A percentile compares a stretch with the other conserved stretches of the same genome.
Conservation (phyloP, 2,888 invertebrate genomes). For the Stenchaetothrips biformis region DNA sequence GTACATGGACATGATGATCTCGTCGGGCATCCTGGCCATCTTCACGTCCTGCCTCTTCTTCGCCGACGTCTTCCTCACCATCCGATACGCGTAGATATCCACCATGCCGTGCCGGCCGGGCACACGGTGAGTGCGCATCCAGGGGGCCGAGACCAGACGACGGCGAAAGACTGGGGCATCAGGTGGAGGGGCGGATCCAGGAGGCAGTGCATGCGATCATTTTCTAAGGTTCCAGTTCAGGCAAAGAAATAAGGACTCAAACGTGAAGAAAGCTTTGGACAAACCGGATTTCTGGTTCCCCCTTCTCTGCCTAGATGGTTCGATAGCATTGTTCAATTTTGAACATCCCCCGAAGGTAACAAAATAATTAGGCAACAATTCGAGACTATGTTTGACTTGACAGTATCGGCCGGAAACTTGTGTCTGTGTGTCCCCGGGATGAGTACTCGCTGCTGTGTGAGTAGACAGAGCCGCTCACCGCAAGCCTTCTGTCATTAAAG, state of each 20-base stretch:
- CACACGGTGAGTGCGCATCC: neutral
- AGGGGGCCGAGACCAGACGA: neutral
- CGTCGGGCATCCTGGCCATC: conserved; percentile 60
- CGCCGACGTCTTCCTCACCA: conserved; percentile 58
- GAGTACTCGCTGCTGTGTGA: conserved; percentile 6
- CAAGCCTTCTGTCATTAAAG: too few relatives aligned
- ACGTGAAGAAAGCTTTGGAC: too few relatives aligned
- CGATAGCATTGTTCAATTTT: too few relatives aligned
- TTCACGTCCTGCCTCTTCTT: conserved; percentile 57
- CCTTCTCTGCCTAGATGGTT: too few relatives aligned
- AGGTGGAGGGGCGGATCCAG: neutral
- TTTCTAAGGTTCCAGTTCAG: too few relatives aligned
- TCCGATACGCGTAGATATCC: conserved; percentile 43
- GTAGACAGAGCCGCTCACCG: too few relatives aligned
- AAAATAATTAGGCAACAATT: neutral
- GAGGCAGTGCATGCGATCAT: too few relatives aligned
- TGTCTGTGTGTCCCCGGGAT: neutral
- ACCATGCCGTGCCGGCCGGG: neutral
- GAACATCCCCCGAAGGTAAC: too few relatives aligned
- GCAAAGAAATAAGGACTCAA: too few relatives aligned
- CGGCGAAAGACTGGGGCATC: neutral
- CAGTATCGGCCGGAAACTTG: neutral
- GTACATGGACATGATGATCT: conserved; percentile 62
- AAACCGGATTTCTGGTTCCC: too few relatives aligned
- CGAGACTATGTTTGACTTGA: neutral